Percentiles rank a stretch among this genome's conserved stretches.
phyloP scores from a whole-genome alignment of 2,113 vertebrate genomes.

The Aramus guarauna region DNA sequence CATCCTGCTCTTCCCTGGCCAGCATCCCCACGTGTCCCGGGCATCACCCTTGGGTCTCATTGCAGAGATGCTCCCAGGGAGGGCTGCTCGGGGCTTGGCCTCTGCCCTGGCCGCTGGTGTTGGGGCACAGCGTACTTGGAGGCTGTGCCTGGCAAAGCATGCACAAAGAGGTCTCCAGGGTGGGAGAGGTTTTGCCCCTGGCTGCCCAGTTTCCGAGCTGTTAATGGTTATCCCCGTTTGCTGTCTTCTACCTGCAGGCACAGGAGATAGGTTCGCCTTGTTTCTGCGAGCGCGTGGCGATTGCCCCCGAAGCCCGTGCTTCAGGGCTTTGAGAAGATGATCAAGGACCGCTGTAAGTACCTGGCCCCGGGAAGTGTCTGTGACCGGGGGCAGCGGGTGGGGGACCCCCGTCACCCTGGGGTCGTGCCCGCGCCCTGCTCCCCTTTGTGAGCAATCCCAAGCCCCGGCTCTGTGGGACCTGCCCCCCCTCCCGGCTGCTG shows the following conservation, averaged over 20 bases:
- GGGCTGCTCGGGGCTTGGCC: neutral
- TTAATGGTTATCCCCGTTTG: too few species aligned
- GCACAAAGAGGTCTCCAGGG: neutral
- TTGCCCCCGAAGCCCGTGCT: rapidly evolving
- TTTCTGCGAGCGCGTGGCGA: neutral
- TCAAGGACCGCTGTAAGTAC: rapidly evolving
- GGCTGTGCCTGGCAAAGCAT: neutral
- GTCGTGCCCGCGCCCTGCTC: neutral
- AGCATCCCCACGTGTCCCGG: neutral
- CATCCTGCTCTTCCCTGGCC: neutral
- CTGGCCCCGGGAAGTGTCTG: neutral
- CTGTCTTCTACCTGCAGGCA: neutral
- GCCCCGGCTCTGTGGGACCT: neutral
- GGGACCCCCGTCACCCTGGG: neutral
- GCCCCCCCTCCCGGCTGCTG: neutral
- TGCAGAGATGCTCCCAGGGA: neutral
- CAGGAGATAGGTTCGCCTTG: rapidly evolving
- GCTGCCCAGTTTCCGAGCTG: neutral
- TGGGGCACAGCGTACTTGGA: rapidly evolving
- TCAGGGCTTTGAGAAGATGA: neutral
- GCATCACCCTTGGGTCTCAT: rapidly evolving
- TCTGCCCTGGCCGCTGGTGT: rapidly evolving
- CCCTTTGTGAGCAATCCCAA: neutral
- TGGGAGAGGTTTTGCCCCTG: neutral
- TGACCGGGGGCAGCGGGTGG: neutral